phyloP scores from a whole-genome alignment of 2,888 invertebrate species.

The Drosophila kuntzei region DNA sequence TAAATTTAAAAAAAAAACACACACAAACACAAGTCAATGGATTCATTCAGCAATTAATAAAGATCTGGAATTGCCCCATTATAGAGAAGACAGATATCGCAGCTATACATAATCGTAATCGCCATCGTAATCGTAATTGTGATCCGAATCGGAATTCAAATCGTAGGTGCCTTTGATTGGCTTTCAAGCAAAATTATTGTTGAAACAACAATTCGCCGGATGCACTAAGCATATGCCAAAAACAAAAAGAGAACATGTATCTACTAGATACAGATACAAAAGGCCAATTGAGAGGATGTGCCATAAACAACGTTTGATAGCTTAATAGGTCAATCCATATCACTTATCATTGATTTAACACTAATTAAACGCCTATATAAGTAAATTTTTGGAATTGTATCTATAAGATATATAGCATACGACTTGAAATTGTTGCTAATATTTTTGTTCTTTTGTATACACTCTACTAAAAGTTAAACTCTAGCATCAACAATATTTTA shows the following conservation, averaged over 20 bases:
- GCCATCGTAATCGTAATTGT: conserved; percentile 14
- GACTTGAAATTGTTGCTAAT: not conserved
- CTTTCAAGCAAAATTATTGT: conserved; percentile 51
- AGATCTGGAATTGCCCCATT: conserved; percentile 46
- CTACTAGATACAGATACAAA: conserved; percentile 12
- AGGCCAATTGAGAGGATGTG: conserved; percentile 50
- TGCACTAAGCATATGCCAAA: conserved; percentile 76
- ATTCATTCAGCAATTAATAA: conserved; percentile 57
- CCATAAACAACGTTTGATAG: conserved; percentile 66
- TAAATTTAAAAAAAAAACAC: conserved; percentile 71
- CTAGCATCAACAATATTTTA: too few relatives aligned
- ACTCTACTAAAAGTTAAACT: too few relatives aligned
- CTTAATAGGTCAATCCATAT: conserved; percentile 50
- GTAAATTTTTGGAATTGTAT: not conserved
- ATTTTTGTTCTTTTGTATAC: not conserved
- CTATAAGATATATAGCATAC: not conserved
- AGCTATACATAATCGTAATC: conserved; percentile 46
- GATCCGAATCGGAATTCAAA: conserved; percentile 28
- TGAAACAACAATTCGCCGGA: conserved; percentile 66
- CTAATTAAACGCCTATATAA: conserved; percentile 31
- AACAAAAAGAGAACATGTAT: conserved; percentile 46
- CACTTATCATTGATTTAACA: conserved; percentile 34
- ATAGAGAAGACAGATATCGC: conserved; percentile 51
- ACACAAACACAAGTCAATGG: conserved; percentile 27
- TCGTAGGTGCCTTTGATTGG: conserved; percentile 36